These are phyloP conservation scores for Acanthaster planci DNA, from an alignment of 35 echinoderm and acorn worm genomes.

Conservation along the genomic window DNA sequence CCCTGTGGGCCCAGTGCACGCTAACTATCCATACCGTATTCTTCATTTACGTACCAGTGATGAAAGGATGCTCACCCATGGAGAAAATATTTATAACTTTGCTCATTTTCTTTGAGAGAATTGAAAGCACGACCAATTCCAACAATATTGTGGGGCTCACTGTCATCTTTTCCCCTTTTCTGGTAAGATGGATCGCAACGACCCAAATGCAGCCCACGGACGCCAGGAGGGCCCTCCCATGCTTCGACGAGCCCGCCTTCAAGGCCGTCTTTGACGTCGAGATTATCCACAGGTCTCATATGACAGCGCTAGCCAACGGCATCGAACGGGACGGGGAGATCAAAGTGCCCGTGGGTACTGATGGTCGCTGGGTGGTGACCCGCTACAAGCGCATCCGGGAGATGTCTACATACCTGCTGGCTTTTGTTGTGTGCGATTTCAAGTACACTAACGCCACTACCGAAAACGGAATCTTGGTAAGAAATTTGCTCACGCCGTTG, in stretches of 20 bases:
- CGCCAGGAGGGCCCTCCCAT: slow-evolving; percentile 78
- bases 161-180: background rate
- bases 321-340: slow-evolving; percentile 30
- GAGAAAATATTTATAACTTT: too few species aligned
- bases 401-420: slow-evolving; percentile 91
- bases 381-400: slow-evolving; percentile 65
- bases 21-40: too few species aligned
- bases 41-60: too few species aligned
- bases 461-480: slow-evolving; percentile 60
- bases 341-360: background rate
- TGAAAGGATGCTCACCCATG: too few species aligned
- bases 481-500: background rate
- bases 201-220: slow-evolving; percentile 94
- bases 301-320: slow-evolving; percentile 69
- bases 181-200: slow-evolving; percentile 81
- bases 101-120: too few species aligned
- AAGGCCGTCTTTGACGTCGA: slow-evolving; percentile 65
- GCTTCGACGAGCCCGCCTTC: slow-evolving; percentile 86
- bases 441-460: slow-evolving; percentile 29
- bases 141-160: background rate
- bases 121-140: background rate
- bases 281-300: slow-evolving; percentile 64
- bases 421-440: slow-evolving; percentile 89
- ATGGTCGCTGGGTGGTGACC: slow-evolving; percentile 63
- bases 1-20: too few species aligned